Conservation (phyloP, 2,113 vertebrate species). For the Ascaphus truei region DNA sequence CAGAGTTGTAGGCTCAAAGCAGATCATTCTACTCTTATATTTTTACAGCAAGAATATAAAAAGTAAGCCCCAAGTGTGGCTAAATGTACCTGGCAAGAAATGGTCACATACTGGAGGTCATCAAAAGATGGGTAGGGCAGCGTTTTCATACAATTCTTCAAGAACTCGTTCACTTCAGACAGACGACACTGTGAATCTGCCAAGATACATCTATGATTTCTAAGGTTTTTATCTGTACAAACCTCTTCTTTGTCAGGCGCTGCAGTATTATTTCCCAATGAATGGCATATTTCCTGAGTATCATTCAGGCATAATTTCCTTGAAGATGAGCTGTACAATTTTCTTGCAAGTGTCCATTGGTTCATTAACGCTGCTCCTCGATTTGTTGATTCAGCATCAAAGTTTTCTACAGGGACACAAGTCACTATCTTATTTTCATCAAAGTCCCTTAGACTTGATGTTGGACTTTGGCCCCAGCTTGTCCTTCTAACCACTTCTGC, state of each 20-base stretch:
- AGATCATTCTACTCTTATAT: no score
- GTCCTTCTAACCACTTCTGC: constrained; percentile 74
- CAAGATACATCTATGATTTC: constrained; percentile 67
- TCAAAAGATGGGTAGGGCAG: constrained; percentile 65
- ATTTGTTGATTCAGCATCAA: constrained; percentile 55
- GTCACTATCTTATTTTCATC: constrained; percentile 56
- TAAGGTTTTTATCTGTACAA: constrained; percentile 65
- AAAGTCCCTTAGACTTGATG: constrained; percentile 64
- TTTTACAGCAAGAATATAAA: no score
- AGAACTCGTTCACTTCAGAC: constrained; percentile 68
- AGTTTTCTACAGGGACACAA: constrained; percentile 58
- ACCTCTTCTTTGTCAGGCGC: neutral
- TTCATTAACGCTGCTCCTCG: constrained; percentile 34
- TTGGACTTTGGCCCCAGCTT: constrained; percentile 61
- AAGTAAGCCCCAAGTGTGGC: neutral
- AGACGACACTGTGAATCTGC: constrained; percentile 70
- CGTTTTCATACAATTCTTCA: constrained; percentile 65
- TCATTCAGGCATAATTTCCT: neutral
- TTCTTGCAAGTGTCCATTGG: neutral
- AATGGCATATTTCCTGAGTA: neutral
- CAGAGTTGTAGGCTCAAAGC: no score
- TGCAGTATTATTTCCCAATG: neutral
- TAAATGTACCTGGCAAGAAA: constrained; percentile 83
- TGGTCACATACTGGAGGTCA: constrained; percentile 76
- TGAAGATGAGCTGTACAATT: neutral